Evolutionary conservation across 2,113 vertebrate genomes (phyloP).

Genomic region (Sorex fumeus): DNA sequence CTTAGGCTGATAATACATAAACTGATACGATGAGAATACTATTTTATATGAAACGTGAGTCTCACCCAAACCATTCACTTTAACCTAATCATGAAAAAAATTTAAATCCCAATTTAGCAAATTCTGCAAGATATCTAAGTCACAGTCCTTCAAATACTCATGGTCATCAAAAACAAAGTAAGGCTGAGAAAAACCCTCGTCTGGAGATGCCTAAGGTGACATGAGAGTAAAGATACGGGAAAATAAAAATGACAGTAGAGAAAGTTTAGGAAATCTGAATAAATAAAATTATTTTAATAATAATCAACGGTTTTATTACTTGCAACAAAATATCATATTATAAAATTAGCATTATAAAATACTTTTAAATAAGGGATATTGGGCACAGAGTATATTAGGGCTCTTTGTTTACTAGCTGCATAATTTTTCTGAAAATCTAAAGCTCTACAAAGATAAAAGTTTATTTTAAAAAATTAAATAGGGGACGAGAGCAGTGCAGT

Average conservation of each 20-base stretch:
- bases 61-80: neutral
- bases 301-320: neutral
- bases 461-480: conserved; percentile 8
- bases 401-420: neutral
- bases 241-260: neutral
- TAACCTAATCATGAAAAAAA: neutral
- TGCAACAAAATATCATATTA: neutral
- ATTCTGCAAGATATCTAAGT: neutral
- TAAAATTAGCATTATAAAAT: neutral
- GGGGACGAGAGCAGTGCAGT: no score
- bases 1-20: neutral
- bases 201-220: neutral
- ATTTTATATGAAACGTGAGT: neutral
- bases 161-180: neutral
- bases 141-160: neutral
- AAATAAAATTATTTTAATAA: neutral
- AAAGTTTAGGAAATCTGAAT: conserved; percentile 11
- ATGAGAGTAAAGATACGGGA: neutral
- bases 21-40: neutral
- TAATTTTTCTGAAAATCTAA: neutral
- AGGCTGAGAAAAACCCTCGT: neutral
- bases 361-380: neutral
- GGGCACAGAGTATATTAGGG: neutral
- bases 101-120: neutral
- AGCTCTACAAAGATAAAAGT: neutral